Percentiles rank a stretch among this genome's conserved stretches.
These are phyloP conservation scores for Spatulosminthurus flaviceps DNA, from an alignment of 2,888 invertebrate genomes.

Conservation along the genomic window DNA sequence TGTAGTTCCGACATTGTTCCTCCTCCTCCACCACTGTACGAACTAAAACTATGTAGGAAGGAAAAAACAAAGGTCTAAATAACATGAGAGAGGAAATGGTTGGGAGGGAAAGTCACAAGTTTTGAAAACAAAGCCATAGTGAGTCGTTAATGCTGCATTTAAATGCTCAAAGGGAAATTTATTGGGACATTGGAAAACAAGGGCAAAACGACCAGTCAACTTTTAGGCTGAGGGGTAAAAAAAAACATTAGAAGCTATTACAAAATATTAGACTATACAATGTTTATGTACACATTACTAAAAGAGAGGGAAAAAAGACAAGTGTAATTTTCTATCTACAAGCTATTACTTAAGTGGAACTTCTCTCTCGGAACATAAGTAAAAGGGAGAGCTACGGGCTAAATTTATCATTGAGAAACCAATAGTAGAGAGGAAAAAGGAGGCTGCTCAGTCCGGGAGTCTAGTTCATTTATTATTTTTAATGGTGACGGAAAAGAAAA, in stretches of 20 bases:
- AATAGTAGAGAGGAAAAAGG: background rate
- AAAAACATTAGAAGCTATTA: too few species aligned
- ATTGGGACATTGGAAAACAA: slow-evolving; percentile 22
- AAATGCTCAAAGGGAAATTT: slow-evolving; percentile 16
- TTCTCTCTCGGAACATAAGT: background rate
- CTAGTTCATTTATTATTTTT: slow-evolving; percentile 31
- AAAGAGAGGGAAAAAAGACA: too few species aligned
- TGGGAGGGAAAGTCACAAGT: background rate
- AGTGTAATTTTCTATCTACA: too few species aligned
- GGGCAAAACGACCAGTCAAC: background rate
- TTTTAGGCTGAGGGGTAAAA: background rate
- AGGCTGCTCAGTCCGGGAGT: background rate
- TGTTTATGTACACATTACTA: too few species aligned
- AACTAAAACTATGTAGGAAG: too few species aligned
- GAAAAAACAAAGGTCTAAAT: too few species aligned
- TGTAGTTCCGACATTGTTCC: too few species aligned
- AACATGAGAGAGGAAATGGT: too few species aligned
- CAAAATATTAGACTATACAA: too few species aligned
- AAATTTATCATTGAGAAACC: background rate
- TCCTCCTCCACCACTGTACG: too few species aligned
- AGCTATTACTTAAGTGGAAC: too few species aligned
- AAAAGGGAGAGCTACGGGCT: background rate
- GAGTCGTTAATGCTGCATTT: slow-evolving; percentile 21
- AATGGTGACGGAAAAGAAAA: slow-evolving; percentile 6
- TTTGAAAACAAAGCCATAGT: slow-evolving; percentile 5